Conservation (phyloP, 2,113 vertebrate genomes). For the Hippocampus abdominalis region DNA sequence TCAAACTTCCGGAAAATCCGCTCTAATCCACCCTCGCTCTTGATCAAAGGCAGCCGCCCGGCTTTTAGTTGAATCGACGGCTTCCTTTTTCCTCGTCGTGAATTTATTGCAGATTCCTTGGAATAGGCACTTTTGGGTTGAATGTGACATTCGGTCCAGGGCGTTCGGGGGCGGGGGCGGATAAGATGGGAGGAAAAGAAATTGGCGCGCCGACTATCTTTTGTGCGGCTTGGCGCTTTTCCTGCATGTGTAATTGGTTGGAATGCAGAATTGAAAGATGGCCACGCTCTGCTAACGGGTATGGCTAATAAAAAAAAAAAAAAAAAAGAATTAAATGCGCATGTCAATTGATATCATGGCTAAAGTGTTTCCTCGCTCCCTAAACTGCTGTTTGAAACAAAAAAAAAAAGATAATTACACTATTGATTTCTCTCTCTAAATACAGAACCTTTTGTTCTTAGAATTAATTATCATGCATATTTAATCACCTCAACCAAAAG, state of each 20-base stretch:
- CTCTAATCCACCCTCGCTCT: conserved; percentile 58
- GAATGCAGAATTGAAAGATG: conserved; percentile 40
- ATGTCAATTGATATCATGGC: conserved; percentile 37
- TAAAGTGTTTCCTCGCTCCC: conserved; percentile 13
- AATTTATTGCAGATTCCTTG: conserved; percentile 39
- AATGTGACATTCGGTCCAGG: neutral
- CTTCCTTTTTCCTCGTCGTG: conserved; percentile 10
- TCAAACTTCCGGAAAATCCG: conserved; percentile 57
- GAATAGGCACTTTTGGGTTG: conserved; percentile 43
- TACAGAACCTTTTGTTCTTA: neutral
- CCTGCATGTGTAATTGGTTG: conserved; percentile 45
- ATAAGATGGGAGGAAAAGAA: conserved; percentile 16
- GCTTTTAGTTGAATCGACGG: conserved; percentile 37
- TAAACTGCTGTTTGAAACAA: conserved; percentile 13
- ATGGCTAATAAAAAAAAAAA: neutral
- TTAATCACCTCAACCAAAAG: neutral
- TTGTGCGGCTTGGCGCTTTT: conserved; percentile 24
- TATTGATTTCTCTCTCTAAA: conserved; percentile 23
- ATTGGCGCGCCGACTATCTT: conserved; percentile 46
- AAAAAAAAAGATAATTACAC: neutral
- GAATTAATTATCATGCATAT: neutral
- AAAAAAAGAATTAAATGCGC: conserved; percentile 14
- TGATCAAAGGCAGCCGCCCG: conserved; percentile 66
- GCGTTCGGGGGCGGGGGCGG: neutral
- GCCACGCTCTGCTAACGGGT: conserved; percentile 14